Evolutionary conservation across 2,888 invertebrate species (phyloP).

Genomic region (Melinaea marsaeus): DNA sequence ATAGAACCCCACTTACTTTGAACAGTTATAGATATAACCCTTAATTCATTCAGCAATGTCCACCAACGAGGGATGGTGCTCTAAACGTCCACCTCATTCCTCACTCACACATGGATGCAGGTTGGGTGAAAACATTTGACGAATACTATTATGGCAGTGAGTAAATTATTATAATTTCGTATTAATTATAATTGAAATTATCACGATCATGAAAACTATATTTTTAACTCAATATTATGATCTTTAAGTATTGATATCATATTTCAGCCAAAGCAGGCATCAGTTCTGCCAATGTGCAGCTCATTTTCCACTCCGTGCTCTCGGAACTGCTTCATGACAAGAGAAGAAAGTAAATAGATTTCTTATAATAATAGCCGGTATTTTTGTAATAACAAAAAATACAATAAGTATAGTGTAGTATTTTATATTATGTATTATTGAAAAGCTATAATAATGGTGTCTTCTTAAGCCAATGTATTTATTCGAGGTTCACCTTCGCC

Average conservation of each 20-base stretch:
- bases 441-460: too few species aligned
- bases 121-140: constrained; percentile 91
- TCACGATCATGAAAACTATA: neutral
- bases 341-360: constrained; percentile 56
- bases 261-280: constrained; percentile 52
- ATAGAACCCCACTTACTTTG: neutral
- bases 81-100: constrained; percentile 74
- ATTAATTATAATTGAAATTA: neutral
- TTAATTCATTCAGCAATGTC: constrained; percentile 56
- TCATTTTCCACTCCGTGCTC: constrained; percentile 64
- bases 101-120: constrained; percentile 91
- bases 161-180: constrained; percentile 27
- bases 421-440: constrained; percentile 1
- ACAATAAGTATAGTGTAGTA: neutral
- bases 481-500: constrained; percentile 85
- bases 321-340: constrained; percentile 65
- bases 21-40: neutral
- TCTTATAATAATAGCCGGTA: neutral
- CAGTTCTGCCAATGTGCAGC: constrained; percentile 64
- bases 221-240: too few species aligned
- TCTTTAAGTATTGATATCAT: constrained; percentile 8
- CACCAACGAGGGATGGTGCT: constrained; percentile 61
- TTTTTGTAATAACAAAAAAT: neutral
- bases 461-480: neutral
- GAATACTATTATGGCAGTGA: constrained; percentile 86